Base-by-base conservation (phyloP, 2,888 invertebrate genomes). In the Cerastoderma edule region DNA sequence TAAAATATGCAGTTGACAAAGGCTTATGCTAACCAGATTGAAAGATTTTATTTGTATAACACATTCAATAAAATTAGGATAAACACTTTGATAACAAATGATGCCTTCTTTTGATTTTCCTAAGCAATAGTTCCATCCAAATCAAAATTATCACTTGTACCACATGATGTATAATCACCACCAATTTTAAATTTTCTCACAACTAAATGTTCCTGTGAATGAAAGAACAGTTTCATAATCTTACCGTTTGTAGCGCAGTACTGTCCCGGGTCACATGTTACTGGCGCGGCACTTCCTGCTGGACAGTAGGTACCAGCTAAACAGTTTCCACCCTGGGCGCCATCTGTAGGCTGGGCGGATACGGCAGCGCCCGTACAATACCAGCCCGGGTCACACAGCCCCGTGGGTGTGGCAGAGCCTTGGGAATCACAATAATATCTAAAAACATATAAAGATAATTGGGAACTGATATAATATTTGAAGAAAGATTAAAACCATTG, bases 381-480 rank as follows among this genome's bases (percentile, higher is more conserved):
- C 89, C 90, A 91, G 3, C 92, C 92, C 8, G 87, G 83, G 67
- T 88, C 87, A 85, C 92, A 92, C n/a, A 73, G 67, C 6, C 87
- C 91, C 4, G 88, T 89, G 2, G 91, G 90, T 2, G n/a, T 32
- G 22, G 78, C 73, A 30, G 91, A 84, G 4, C 91, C 92, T 22
- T 86, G 82, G 1, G 85, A 84, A 32, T 85, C 89, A 85, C 92
- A 92, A 83, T 90, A 92, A 65, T 83, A 85, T 8, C 92, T 91
- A 75, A 5, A 81, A 68, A 13, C 3, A 67, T 4, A 6, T 4
- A 56, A 3, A 8, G 3, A 19, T 8, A 28, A 8, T 56, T 3
- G n/a, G n/a, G n/a, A n/a, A n/a, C 16, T 8, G 8, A 44, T 44
- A 44, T 44, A 16, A 44, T 16, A 13, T 44, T 44, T 10, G 19